Conservation (phyloP, 2,888 invertebrate species). For the Ectemnius lituratus region DNA sequence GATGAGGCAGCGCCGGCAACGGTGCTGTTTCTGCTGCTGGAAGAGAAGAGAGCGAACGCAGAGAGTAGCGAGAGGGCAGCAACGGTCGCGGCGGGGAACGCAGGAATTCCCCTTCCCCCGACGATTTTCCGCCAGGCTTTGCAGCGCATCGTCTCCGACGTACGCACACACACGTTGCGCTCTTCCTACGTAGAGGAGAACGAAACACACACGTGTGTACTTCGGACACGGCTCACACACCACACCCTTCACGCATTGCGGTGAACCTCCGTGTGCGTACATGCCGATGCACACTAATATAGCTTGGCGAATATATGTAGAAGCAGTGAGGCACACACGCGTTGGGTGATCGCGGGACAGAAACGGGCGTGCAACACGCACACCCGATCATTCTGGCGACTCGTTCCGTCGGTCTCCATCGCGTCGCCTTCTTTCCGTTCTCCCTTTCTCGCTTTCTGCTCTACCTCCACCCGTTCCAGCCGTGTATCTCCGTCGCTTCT, state of each 20-base stretch:
- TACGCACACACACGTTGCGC: slow-evolving; percentile 2
- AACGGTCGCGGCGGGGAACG: slow-evolving; percentile 39
- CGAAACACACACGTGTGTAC: slow-evolving; percentile 8
- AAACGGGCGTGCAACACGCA: background rate
- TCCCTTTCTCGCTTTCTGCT: slow-evolving; percentile 20
- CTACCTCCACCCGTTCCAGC: background rate
- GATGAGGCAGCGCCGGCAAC: slow-evolving; percentile 5
- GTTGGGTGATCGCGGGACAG: background rate
- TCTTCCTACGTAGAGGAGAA: background rate
- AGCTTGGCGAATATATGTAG: slow-evolving; percentile 13
- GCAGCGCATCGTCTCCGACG: slow-evolving; percentile 49
- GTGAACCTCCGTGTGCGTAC: background rate
- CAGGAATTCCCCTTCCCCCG: slow-evolving; percentile 71
- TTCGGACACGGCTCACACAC: slow-evolving; percentile 8
- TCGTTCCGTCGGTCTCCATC: slow-evolving; percentile 48
- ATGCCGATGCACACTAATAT: slow-evolving; percentile 9
- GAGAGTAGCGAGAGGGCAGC: slow-evolving; percentile 23
- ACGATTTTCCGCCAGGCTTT: slow-evolving; percentile 61
- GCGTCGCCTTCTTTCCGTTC: slow-evolving; percentile 40
- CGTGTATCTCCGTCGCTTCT: slow-evolving; percentile 17
- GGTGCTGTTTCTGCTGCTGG: background rate
- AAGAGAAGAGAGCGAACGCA: slow-evolving; percentile 9
- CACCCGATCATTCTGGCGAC: slow-evolving; percentile 1
- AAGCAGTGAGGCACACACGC: background rate
- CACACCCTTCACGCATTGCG: slow-evolving; percentile 33